Evolutionary conservation across 2,888 invertebrate genomes (phyloP).

Genomic region (Malthinus flaveolus): DNA sequence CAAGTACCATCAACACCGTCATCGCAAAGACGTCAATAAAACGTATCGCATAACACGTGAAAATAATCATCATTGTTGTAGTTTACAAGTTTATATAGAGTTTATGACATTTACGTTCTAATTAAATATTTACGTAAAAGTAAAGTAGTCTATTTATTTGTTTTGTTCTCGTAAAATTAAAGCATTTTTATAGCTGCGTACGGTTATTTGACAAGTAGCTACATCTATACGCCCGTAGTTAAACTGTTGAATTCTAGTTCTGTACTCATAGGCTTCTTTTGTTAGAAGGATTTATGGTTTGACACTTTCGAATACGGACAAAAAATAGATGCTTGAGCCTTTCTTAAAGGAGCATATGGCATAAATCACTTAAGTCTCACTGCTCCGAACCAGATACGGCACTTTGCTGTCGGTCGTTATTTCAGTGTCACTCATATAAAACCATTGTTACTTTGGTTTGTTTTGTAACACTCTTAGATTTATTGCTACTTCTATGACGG

Average conservation of each 20-base stretch:
- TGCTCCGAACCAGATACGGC: conserved; percentile 37
- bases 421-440: conserved; percentile 53
- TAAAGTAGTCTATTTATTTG: too few species aligned
- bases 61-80: too few species aligned
- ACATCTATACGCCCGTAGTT: conserved; percentile 36
- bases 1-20: too few species aligned
- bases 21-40: too few species aligned
- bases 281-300: conserved; percentile 53
- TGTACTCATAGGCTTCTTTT: conserved; percentile 37
- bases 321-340: conserved; percentile 55
- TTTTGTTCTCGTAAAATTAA: too few species aligned
- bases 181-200: neutral
- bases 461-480: conserved; percentile 53
- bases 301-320: conserved; percentile 56
- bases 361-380: conserved; percentile 51
- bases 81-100: too few species aligned
- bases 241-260: conserved; percentile 25
- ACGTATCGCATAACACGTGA: too few species aligned
- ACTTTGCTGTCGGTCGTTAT: conserved; percentile 43
- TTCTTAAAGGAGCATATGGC: conserved; percentile 54
- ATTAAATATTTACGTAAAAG: too few species aligned
- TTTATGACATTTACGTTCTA: too few species aligned
- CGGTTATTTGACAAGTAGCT: conserved; percentile 22
- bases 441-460: conserved; percentile 54
- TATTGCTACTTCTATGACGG: conserved; percentile 43